Evolutionary conservation across 2,888 invertebrate genomes (phyloP).

Genomic region (Blera fallax): DNA sequence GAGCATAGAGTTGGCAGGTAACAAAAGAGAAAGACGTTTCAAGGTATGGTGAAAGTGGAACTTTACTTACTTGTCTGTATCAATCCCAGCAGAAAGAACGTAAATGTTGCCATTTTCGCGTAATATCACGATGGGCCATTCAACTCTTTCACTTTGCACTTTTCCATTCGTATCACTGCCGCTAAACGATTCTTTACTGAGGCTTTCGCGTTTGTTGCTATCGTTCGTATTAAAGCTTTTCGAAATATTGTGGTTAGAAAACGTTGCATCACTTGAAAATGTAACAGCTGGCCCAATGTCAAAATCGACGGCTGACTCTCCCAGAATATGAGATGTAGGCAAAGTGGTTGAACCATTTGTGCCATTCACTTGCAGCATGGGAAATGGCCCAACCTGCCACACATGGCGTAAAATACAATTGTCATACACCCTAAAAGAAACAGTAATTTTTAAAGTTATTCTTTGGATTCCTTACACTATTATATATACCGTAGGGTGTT

Average conservation of each 20-base stretch:
- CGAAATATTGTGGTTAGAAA: slow-evolving; percentile 16
- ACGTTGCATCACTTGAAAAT: slow-evolving; percentile 18
- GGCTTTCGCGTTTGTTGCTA: background rate
- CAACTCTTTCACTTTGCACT: slow-evolving; percentile 78
- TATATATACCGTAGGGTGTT: slow-evolving; percentile 89
- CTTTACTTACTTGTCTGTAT: slow-evolving; percentile 81
- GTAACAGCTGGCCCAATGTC: slow-evolving; percentile 86
- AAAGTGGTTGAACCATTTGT: slow-evolving; percentile 72
- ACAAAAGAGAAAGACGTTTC: no score
- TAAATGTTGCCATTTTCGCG: slow-evolving; percentile 93
- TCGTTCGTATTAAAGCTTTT: background rate
- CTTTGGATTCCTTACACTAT: slow-evolving; percentile 1
- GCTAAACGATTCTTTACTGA: slow-evolving; percentile 73
- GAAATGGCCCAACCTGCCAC: slow-evolving; percentile 83
- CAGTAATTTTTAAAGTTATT: slow-evolving; percentile 79
- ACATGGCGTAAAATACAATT: slow-evolving; percentile 81
- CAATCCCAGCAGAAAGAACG: slow-evolving; percentile 80
- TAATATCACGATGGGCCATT: slow-evolving; percentile 90
- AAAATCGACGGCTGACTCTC: slow-evolving; percentile 93
- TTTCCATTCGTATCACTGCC: slow-evolving; percentile 6
- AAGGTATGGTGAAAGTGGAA: no score
- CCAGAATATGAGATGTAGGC: slow-evolving; percentile 84
- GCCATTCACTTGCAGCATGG: slow-evolving; percentile 74
- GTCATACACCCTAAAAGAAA: slow-evolving; percentile 82
- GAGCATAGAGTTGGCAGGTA: no score